phyloP scores from a whole-genome alignment of 2,888 invertebrate species.

The Ophion ellenae region DNA sequence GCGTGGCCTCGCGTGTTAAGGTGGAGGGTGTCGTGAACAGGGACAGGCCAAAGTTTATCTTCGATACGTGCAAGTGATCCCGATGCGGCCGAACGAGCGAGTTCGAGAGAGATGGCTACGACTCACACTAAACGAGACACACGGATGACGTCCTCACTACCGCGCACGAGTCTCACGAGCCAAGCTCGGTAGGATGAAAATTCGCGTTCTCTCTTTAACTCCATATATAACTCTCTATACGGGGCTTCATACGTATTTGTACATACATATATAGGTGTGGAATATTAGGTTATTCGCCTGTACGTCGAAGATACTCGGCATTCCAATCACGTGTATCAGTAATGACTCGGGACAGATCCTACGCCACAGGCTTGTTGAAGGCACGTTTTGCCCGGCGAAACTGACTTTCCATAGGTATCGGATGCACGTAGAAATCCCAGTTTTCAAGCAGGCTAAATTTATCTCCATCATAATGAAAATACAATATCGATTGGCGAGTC shows the following conservation, averaged over 20 bases:
- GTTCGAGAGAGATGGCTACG: slow-evolving; percentile 8
- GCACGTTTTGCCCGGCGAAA: slow-evolving; percentile 21
- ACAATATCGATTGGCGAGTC: slow-evolving; percentile 2
- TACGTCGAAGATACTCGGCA: slow-evolving; percentile 31
- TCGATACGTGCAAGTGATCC: slow-evolving; percentile 77
- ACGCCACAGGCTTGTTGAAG: slow-evolving; percentile 36
- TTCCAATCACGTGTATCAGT: slow-evolving; percentile 54
- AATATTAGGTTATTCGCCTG: slow-evolving; percentile 45
- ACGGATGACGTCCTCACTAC: slow-evolving; percentile 51
- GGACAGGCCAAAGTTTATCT: slow-evolving; percentile 77
- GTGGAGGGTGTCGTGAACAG: slow-evolving; percentile 64
- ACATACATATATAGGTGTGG: slow-evolving; percentile 21
- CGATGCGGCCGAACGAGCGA: slow-evolving; percentile 61
- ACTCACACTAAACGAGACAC: slow-evolving; percentile 38
- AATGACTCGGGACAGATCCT: slow-evolving; percentile 42
- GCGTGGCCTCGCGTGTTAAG: slow-evolving; percentile 57
- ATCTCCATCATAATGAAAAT: slow-evolving; percentile 32
- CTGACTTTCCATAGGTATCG: slow-evolving; percentile 24
- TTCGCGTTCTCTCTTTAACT: slow-evolving; percentile 27
- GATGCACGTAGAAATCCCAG: slow-evolving; percentile 1
- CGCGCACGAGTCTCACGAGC: slow-evolving; percentile 41
- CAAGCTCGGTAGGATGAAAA: slow-evolving; percentile 38
- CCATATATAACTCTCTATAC: slow-evolving; percentile 17
- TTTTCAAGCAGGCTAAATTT: slow-evolving; percentile 20
- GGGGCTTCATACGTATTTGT: slow-evolving; percentile 7